Base-by-base conservation (phyloP, 2,888 invertebrate genomes). In the Drosophila paramelanica region DNA sequence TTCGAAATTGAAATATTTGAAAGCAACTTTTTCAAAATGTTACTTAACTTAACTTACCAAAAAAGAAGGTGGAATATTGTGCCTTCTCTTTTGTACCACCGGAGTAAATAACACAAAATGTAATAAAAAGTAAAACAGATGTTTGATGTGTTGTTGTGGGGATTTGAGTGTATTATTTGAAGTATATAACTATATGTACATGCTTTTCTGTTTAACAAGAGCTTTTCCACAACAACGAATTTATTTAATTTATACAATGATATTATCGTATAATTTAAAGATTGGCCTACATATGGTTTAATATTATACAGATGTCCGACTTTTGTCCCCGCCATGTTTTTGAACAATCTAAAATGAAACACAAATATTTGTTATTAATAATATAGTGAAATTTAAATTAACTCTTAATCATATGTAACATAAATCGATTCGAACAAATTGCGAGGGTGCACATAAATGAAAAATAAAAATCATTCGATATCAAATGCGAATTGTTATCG, bases 251-350 rank as follows among this genome's bases (percentile, higher is more conserved):
- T 74, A 77, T 81, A 87, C 67, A 84, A 86, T 81, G 87, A 81
- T 79, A 64, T 79, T 42, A 68, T 78, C 65, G 73, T 67, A 76
- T 72, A 45, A 60, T 73, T 75, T 68, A 67, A 59, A 53, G 36
- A 51, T 53, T 8, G 58, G 55, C 51, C 70, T 81, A 76, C 38
- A 79, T 65, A 62, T 73, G 11, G 1, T 33, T 67, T 42, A 43
- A 73, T 81, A 84, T 90, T 91, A 97, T 94, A 97, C 97, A 93
- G 95, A 96, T 91, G 96, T 96, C 83, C 97, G 94, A 70, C 95
- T 95, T 71, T 96, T 94, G 91, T 97, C 97, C 47, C 97, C 97
- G 31, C 96, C 96, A 92, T 97, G 93, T 93, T 95, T 94, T 92
- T 96, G 95, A 80, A 97, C 94, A 83, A 97, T 90, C 96, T 96